phyloP scores from a whole-genome alignment of 2,888 invertebrate genomes.

The Lepidochitona cinerea region DNA sequence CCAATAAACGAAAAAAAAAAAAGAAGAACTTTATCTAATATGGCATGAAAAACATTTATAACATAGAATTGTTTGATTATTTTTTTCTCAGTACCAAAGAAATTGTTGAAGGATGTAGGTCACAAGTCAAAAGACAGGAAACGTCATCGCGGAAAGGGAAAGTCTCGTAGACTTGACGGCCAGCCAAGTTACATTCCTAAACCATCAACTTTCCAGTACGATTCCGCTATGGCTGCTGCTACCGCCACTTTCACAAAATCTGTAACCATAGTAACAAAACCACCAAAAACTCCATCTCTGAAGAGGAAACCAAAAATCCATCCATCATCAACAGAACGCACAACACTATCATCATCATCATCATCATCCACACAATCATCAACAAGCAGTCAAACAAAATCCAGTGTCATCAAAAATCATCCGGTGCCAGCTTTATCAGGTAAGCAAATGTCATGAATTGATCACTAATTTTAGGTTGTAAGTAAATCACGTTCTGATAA shows the following conservation, averaged over 20 bases:
- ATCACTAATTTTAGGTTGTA: no score
- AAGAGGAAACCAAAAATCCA: neutral
- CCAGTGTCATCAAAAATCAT: neutral
- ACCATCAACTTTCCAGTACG: neutral
- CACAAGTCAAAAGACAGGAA: conserved; percentile 17
- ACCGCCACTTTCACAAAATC: neutral
- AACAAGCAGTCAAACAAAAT: no score
- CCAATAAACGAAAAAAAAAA: no score
- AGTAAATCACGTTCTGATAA: no score
- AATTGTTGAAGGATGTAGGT: conserved; percentile 48
- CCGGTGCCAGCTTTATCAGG: neutral
- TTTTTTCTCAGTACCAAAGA: conserved; percentile 69
- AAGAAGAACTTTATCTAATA: neutral
- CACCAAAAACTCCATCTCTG: neutral
- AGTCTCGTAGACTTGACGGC: conserved; percentile 13
- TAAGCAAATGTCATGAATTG: neutral
- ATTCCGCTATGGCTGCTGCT: neutral
- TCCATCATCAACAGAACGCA: neutral
- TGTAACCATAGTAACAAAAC: neutral
- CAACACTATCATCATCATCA: neutral
- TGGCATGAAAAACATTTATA: neutral
- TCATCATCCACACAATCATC: no score
- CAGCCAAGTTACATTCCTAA: conserved; percentile 1
- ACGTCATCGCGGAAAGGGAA: conserved; percentile 33
- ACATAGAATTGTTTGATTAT: neutral